Percentiles rank a stretch among this genome's conserved stretches.
phyloP scores from a whole-genome alignment of 2,113 vertebrate species.

The Rynchops niger region DNA sequence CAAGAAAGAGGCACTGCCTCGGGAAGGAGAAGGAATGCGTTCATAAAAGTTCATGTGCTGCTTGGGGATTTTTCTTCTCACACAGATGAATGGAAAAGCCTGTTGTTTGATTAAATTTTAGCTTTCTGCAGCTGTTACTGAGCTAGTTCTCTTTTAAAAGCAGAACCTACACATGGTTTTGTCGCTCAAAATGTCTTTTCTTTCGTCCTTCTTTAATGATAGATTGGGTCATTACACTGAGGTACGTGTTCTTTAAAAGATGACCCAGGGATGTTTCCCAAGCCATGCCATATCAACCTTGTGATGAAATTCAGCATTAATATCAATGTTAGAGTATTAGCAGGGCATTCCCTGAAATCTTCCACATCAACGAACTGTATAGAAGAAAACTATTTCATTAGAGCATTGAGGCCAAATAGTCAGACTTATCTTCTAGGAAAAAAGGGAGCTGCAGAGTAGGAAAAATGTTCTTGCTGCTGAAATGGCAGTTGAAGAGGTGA shows the following conservation, averaged over 20 bases:
- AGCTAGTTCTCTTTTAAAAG: slow-evolving; percentile 16
- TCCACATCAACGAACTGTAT: fast-evolving
- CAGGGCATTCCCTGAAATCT: not conserved
- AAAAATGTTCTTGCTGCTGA: not conserved
- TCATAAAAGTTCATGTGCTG: not conserved
- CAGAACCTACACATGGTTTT: not conserved
- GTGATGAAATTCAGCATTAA: not conserved
- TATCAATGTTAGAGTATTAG: not conserved
- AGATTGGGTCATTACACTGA: not conserved
- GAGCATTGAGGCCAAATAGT: not conserved
- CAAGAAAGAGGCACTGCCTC: not conserved
- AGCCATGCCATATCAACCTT: not conserved
- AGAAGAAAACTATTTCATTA: not conserved
- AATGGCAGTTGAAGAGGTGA: not conserved
- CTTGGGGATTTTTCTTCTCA: not conserved
- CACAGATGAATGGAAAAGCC: not conserved
- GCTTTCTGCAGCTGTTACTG: slow-evolving; percentile 46
- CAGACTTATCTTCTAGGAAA: not conserved
- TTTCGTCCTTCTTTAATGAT: not conserved
- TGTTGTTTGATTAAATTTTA: not conserved
- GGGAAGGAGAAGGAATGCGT: not conserved
- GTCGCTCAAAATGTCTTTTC: not conserved
- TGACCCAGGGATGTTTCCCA: slow-evolving; percentile 3
- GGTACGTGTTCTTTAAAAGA: not conserved
- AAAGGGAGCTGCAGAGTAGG: not conserved